phyloP scores from a whole-genome alignment of 2,797 vertebrate genomes.

The Myotis pilosus region DNA sequence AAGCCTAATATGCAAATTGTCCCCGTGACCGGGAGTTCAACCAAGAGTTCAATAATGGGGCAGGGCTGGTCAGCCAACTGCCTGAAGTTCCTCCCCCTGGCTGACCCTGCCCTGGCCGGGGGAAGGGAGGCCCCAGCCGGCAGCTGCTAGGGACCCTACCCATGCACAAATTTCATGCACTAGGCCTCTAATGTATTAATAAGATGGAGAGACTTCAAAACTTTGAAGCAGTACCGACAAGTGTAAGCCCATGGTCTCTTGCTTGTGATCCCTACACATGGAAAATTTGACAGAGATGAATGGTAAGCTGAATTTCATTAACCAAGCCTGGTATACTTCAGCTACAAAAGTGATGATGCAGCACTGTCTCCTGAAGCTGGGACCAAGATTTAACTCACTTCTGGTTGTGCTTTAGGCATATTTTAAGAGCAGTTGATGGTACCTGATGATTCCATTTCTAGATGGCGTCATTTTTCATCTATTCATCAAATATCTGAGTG shows the following conservation, averaged over 20 bases:
- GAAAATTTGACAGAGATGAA: neutral
- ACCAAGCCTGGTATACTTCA: neutral
- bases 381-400: neutral
- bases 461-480: neutral
- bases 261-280: neutral
- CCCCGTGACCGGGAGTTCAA: no score
- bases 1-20: no score
- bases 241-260: neutral
- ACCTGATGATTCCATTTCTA: neutral
- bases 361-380: neutral
- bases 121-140: no score
- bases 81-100: no score
- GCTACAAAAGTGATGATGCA: neutral
- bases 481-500: neutral
- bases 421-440: neutral
- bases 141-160: no score
- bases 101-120: no score
- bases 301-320: neutral
- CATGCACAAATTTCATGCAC: no score
- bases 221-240: neutral
- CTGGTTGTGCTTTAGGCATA: neutral
- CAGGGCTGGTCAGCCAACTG: no score
- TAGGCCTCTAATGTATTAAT: neutral
- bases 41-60: no score
- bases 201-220: neutral